phyloP scores from a whole-genome alignment of 1,140 invertebrate species.

The Bombus pyrosoma region DNA sequence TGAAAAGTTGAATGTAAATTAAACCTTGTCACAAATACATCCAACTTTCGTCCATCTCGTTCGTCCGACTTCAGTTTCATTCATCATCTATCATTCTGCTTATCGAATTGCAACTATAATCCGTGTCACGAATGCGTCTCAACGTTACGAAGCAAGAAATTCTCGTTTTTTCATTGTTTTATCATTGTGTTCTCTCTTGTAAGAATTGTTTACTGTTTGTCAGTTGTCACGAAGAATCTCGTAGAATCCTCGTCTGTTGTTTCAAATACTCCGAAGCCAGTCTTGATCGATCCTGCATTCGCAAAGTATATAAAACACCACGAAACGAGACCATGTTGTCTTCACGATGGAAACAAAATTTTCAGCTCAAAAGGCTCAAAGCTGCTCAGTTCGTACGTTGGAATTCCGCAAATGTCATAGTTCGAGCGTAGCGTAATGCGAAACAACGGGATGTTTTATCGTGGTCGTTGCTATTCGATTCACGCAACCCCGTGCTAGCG shows the following conservation, averaged over 20 bases:
- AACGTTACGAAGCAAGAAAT: not conserved
- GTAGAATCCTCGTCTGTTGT: too few species aligned
- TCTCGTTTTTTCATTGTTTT: not conserved
- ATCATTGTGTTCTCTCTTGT: too few species aligned
- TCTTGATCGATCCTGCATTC: not conserved
- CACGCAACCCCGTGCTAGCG: not conserved
- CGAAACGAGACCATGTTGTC: not conserved
- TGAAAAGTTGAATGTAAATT: too few species aligned
- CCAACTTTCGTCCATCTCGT: too few species aligned
- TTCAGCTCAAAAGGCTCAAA: not conserved
- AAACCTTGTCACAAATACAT: too few species aligned
- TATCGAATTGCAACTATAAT: not conserved
- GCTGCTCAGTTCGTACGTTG: not conserved
- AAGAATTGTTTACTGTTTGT: not conserved
- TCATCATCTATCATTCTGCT: not conserved
- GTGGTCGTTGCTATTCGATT: not conserved
- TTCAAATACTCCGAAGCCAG: too few species aligned
- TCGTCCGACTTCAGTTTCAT: not conserved
- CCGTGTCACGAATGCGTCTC: not conserved
- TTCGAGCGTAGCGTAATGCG: not conserved
- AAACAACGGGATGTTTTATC: constrained; percentile 13
- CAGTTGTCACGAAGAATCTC: too few species aligned
- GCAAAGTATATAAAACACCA: not conserved
- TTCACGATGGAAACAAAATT: not conserved
- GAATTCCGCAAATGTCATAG: not conserved